These are phyloP conservation scores for Hermatobates lingyangjiaoensis DNA, from an alignment of 1,140 invertebrate species.

Conservation along the genomic window DNA sequence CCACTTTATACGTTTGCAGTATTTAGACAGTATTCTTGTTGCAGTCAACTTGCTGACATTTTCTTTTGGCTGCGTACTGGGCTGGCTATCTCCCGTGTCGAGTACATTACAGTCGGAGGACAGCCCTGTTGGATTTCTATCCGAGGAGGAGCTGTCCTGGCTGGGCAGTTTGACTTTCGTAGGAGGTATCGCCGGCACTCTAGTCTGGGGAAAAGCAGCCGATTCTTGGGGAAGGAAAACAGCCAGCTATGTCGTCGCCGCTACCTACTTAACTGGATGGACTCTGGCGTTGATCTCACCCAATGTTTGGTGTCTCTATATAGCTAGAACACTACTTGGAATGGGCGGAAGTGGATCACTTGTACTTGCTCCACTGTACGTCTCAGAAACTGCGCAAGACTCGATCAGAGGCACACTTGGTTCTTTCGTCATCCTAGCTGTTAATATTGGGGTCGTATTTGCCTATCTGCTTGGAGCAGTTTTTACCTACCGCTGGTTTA, in stretches of 20 bases:
- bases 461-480: constrained; percentile 49
- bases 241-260: constrained; percentile 43
- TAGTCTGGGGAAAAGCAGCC: constrained; percentile 44
- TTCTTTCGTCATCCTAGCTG: constrained; percentile 60
- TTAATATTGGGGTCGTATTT: constrained; percentile 62
- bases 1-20: too few relatives aligned
- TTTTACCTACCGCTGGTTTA: constrained; percentile 40
- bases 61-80: constrained; percentile 26
- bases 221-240: constrained; percentile 56
- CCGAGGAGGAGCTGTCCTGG: constrained; percentile 33
- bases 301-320: constrained; percentile 37
- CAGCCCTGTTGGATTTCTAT: constrained; percentile 26
- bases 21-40: too few relatives aligned
- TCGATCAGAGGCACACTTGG: constrained; percentile 61
- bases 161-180: constrained; percentile 43
- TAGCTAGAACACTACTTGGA: constrained; percentile 55
- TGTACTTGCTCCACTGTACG: constrained; percentile 63
- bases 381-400: constrained; percentile 65
- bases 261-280: constrained; percentile 62
- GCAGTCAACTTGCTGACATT: constrained; percentile 30
- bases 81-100: constrained; percentile 30
- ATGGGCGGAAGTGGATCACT: constrained; percentile 53
- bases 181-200: constrained; percentile 51
- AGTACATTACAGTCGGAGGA: constrained; percentile 23
- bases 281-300: constrained; percentile 41